A percentile compares a stretch with the other conserved stretches of the same genome.
phyloP scores from a whole-genome alignment of 2,797 vertebrate genomes.

The Knipowitschia caucasica region DNA sequence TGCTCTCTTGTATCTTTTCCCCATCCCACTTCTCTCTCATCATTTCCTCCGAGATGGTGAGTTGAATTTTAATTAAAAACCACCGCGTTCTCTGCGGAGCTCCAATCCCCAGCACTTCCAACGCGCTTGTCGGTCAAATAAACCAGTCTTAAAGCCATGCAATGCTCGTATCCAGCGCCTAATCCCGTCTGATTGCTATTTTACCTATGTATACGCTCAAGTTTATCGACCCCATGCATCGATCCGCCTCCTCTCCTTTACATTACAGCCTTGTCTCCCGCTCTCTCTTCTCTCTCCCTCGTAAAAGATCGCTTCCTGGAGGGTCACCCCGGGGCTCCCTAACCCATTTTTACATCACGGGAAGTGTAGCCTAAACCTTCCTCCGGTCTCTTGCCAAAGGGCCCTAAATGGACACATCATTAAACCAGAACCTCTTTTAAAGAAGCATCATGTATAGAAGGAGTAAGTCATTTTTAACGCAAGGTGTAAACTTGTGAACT shows the following conservation, averaged over 20 bases:
- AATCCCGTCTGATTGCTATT: constrained; percentile 40
- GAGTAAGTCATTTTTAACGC: too few species aligned
- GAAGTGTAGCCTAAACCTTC: too few species aligned
- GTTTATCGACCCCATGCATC: constrained; percentile 47
- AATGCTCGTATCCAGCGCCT: constrained; percentile 20
- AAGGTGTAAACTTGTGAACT: too few species aligned
- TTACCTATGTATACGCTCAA: constrained; percentile 38
- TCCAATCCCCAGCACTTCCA: constrained; percentile 3
- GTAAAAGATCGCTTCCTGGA: constrained; percentile 36
- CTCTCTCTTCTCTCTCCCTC: constrained; percentile 21
- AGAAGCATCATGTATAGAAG: too few species aligned
- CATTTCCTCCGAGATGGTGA: constrained; percentile 16
- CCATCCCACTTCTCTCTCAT: constrained; percentile 35
- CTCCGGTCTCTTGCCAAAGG: too few species aligned
- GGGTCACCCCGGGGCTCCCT: constrained; percentile 31
- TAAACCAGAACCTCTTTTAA: too few species aligned
- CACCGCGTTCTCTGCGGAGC: constrained; percentile 5
- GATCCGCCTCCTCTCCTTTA: constrained; percentile 32
- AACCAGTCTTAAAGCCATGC: constrained; percentile 4
- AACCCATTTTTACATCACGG: constrained; percentile 15
- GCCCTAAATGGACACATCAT: too few species aligned
- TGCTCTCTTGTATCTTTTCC: too few species aligned
- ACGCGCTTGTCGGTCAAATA: constrained; percentile 46
- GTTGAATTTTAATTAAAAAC: constrained; percentile 29
- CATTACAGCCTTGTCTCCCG: constrained; percentile 20